phyloP scores from a whole-genome alignment of 2,888 invertebrate genomes.

The Agrotis exclamationis region DNA sequence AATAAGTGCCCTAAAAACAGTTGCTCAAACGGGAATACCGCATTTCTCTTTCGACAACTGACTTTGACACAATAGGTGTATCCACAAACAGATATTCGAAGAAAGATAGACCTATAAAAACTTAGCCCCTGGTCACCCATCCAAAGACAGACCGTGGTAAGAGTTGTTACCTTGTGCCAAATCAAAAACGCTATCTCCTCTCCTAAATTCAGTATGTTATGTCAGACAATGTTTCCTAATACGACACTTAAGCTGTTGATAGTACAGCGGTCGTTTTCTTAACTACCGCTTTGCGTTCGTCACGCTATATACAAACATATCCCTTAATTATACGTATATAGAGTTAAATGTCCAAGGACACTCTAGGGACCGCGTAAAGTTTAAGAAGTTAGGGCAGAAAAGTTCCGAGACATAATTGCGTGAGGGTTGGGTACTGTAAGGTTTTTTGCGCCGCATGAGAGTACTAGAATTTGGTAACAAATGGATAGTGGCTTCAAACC shows the following conservation, averaged over 20 bases:
- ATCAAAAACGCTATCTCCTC: conserved; percentile 30
- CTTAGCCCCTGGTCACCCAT: too few relatives aligned
- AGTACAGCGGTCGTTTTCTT: conserved; percentile 54
- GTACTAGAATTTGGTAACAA: conserved; percentile 14
- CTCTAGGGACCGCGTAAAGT: conserved; percentile 17
- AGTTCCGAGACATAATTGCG: conserved; percentile 35
- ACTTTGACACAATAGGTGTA: too few relatives aligned
- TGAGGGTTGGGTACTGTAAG: not conserved
- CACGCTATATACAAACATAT: conserved; percentile 30
- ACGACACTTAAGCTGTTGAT: conserved; percentile 64
- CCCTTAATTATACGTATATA: conserved; percentile 52
- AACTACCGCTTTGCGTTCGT: conserved; percentile 51
- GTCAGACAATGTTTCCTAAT: conserved; percentile 57
- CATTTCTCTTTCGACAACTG: too few relatives aligned
- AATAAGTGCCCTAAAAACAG: too few relatives aligned
- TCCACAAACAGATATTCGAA: too few relatives aligned
- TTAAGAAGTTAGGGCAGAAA: conserved; percentile 39
- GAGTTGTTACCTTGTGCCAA: too few relatives aligned
- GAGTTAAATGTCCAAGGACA: conserved; percentile 40
- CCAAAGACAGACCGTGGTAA: too few relatives aligned
- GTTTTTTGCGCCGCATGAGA: conserved; percentile 20
- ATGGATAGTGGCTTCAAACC: conserved; percentile 21
- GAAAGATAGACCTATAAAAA: too few relatives aligned
- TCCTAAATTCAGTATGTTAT: conserved; percentile 39
- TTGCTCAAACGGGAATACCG: too few relatives aligned